These are phyloP conservation scores for Dufourea novaeangliae DNA, from an alignment of 1,140 invertebrate genomes.

Conservation along the genomic window DNA sequence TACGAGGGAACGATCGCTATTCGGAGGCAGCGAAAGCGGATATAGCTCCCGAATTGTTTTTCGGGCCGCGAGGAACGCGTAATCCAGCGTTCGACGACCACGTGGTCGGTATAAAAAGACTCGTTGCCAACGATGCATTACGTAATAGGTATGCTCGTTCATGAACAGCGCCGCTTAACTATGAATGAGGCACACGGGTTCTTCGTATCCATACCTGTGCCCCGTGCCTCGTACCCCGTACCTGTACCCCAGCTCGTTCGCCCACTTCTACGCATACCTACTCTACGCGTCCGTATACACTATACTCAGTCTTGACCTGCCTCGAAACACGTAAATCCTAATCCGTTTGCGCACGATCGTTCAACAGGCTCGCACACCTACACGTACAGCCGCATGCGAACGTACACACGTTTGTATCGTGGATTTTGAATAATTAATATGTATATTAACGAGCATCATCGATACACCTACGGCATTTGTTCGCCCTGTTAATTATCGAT, in stretches of 20 bases:
- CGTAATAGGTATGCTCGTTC: constrained; percentile 73
- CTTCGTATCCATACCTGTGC: not conserved
- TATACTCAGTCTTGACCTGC: constrained; percentile 72
- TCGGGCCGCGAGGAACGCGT: constrained; percentile 36
- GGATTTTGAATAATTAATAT: constrained; percentile 63
- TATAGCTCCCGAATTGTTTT: no score
- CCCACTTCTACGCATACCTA: constrained; percentile 38
- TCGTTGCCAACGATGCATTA: constrained; percentile 66
- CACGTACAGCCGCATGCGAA: not conserved
- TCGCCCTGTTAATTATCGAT: constrained; percentile 62
- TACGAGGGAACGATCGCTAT: constrained; percentile 18
- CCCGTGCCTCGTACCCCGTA: not conserved
- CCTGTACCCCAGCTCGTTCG: constrained; percentile 35
- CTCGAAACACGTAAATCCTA: constrained; percentile 74
- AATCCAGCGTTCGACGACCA: constrained; percentile 54
- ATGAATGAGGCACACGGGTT: constrained; percentile 74
- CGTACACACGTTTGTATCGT: not conserved
- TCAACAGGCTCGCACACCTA: not conserved
- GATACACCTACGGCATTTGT: constrained; percentile 39
- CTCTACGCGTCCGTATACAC: not conserved
- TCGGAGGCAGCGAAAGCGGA: no score
- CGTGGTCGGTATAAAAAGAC: constrained; percentile 71
- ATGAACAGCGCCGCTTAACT: constrained; percentile 70
- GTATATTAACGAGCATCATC: constrained; percentile 62
- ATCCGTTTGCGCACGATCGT: constrained; percentile 35